These are phyloP conservation scores for Meleagris gallopavo DNA, from an alignment of 2,113 vertebrate genomes.

Conservation along the genomic window DNA sequence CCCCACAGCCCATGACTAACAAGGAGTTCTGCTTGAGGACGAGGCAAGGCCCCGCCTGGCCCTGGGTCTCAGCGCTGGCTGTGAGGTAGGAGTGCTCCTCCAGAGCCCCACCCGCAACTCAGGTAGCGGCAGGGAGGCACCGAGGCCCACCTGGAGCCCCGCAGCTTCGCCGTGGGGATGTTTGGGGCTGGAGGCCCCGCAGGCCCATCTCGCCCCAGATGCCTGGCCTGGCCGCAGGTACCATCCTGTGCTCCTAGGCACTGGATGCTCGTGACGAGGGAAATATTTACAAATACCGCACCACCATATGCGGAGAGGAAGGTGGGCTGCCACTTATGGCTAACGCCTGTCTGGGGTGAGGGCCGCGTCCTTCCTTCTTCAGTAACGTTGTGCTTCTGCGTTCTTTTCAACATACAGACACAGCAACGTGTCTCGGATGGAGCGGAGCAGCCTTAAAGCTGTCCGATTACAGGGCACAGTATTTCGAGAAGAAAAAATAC, in stretches of 20 bases:
- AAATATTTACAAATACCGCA: not conserved
- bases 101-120: not conserved
- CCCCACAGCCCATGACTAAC: no score
- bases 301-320: not conserved
- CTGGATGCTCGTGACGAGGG: not conserved
- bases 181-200: rapidly evolving
- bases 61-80: not conserved
- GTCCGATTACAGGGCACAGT: not conserved
- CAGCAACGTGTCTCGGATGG: rapidly evolving
- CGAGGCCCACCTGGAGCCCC: not conserved
- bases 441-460: not conserved
- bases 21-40: constrained; percentile 5
- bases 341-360: not conserved
- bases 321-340: not conserved
- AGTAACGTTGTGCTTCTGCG: not conserved
- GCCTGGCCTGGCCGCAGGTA: not conserved
- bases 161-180: not conserved
- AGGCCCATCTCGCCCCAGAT: not conserved
- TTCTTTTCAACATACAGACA: not conserved
- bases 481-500: not conserved
- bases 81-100: not conserved
- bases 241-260: not conserved
- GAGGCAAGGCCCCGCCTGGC: not conserved
- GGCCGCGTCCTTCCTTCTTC: not conserved
- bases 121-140: not conserved